Conservation (phyloP, 2,888 invertebrate genomes). For the Drosophila greeni region DNA sequence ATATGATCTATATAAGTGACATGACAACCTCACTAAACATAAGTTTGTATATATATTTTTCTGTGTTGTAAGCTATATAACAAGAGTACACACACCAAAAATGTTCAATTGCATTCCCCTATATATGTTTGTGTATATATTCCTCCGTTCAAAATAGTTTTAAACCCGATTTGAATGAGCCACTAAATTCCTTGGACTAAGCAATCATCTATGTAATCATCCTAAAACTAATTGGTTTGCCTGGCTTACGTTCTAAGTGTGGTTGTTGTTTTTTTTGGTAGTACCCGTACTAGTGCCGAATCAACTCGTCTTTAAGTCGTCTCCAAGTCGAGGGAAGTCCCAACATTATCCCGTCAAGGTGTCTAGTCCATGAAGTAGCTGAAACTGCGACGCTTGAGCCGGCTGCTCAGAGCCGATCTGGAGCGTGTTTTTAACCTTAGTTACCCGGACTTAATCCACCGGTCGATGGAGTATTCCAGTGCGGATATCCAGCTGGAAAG, state of each 20-base stretch:
- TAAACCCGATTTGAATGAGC: conserved; percentile 58
- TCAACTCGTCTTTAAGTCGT: conserved; percentile 13
- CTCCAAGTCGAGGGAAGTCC: conserved; percentile 1
- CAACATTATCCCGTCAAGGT: not conserved
- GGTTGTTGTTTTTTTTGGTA: conserved; percentile 50
- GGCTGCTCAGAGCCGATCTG: conserved; percentile 66
- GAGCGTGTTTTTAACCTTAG: conserved; percentile 76
- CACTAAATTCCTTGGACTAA: conserved; percentile 64
- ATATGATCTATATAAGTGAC: conserved; percentile 55
- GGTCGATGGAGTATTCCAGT: conserved; percentile 95
- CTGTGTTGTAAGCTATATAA: conserved; percentile 50
- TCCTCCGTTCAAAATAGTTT: conserved; percentile 66
- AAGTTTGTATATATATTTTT: conserved; percentile 48
- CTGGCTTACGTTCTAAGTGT: conserved; percentile 38
- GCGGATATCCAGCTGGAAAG: conserved; percentile 91
- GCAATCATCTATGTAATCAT: conserved; percentile 61
- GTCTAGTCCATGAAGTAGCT: conserved; percentile 74
- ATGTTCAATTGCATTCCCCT: conserved; percentile 44
- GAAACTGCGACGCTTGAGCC: conserved; percentile 76
- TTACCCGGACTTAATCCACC: conserved; percentile 89
- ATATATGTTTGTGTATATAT: conserved; percentile 35
- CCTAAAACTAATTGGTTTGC: conserved; percentile 35
- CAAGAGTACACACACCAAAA: conserved; percentile 69
- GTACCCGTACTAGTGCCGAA: conserved; percentile 71
- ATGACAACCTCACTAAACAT: conserved; percentile 73